Percentiles rank a stretch among this genome's conserved stretches.
Evolutionary conservation across 1,140 invertebrate species (phyloP).

Genomic region (Triops longicaudatus): DNA sequence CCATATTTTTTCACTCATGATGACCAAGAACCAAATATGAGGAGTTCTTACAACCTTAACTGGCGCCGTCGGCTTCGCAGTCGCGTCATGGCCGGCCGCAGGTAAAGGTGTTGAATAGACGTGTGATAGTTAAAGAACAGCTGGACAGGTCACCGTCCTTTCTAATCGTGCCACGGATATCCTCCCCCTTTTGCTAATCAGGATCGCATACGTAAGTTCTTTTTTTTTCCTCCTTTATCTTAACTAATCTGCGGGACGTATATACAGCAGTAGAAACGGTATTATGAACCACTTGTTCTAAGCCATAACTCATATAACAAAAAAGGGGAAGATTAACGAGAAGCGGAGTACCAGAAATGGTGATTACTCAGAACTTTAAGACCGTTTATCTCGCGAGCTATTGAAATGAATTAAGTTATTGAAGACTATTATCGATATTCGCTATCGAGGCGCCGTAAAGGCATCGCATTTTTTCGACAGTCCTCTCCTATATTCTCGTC

Average conservation of each 20-base stretch:
- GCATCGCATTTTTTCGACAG: too few species aligned
- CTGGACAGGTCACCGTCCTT: slow-evolving; percentile 9
- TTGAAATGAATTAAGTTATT: too few species aligned
- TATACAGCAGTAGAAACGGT: not conserved
- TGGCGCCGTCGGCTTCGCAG: not conserved
- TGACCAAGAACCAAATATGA: too few species aligned
- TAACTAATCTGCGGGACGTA: not conserved
- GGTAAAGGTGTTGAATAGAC: not conserved
- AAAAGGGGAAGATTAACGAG: not conserved
- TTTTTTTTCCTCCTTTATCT: not conserved
- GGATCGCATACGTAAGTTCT: not conserved
- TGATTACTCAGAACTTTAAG: too few species aligned
- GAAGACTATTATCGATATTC: too few species aligned
- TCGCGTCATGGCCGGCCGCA: slow-evolving; percentile 13
- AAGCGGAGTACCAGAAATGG: too few species aligned
- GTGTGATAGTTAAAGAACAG: not conserved
- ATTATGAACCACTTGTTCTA: not conserved
- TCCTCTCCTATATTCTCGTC: too few species aligned
- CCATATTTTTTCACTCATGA: too few species aligned
- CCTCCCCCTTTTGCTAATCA: not conserved
- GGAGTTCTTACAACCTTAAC: not conserved
- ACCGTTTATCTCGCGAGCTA: too few species aligned
- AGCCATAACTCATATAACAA: not conserved
- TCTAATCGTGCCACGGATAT: slow-evolving; percentile 6
- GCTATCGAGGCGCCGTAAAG: too few species aligned